Evolutionary conservation across 1,140 invertebrate species (phyloP), one percentile per base, ranked within the genome.

Genomic region (Melanaphis sacchari): DNA sequence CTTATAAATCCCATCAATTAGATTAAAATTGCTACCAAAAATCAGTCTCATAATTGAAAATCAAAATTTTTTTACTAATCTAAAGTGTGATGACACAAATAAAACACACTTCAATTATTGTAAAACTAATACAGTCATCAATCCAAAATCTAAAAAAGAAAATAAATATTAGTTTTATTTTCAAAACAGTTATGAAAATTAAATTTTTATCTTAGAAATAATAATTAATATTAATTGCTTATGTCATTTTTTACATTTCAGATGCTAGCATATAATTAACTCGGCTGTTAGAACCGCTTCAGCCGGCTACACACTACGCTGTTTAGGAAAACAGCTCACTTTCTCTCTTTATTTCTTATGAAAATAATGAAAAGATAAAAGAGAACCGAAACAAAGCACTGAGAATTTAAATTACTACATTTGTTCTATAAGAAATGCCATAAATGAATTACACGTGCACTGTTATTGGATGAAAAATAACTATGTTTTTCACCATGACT

Each of bases 211-310:
- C 31, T 76, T 15, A 76, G 5, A 76, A 76, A 21, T n/a, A 76
- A 21, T n/a, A 76, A 76, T n/a, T n/a, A 76, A 76, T n/a, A 66
- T 76, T 76, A 18, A n/a, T 76, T 76, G 31, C 6, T 76, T n/a
- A n/a, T 46, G 15, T 18, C 31, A 46, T 87, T 90, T 40, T 89
- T 81, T 91, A 21, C 7, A 49, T 88, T 91, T 43, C 41, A 92
- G 90, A 92, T 92, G 90, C 90, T 92, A 92, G 90, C 90, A 92
- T 24, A 92, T 49, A 92, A 46, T 92, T 82, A 82, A 92, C 43
- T 38, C 41, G 90, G 76, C 66, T 92, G 90, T 92, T 92, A 82
- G 59, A 92, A 40, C 21, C 1, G 43, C 90, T 92, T 81, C 90
- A 82, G 90, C 49, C 76, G 41, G 49, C 90, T 81, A 54, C 41